Evolutionary conservation across 1,140 invertebrate species (phyloP).

Genomic region (Thrips palmi): DNA sequence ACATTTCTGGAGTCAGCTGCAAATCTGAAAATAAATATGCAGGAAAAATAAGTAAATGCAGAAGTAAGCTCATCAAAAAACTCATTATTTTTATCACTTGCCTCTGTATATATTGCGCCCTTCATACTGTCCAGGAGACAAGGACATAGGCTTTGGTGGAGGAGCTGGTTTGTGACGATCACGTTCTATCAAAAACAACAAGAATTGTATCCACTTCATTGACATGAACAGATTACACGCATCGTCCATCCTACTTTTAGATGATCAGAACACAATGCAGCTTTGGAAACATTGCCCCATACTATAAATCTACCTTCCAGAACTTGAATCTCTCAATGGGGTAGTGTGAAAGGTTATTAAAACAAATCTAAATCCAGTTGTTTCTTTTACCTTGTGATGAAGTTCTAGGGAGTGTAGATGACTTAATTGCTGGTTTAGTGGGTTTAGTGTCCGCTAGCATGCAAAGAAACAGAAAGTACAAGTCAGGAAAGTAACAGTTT

Average conservation of each 20-base stretch:
- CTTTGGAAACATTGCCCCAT: too few species aligned
- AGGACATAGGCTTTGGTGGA: conserved; percentile 61
- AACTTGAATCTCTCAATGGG: too few species aligned
- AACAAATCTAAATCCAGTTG: conserved; percentile 1
- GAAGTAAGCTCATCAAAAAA: neutral
- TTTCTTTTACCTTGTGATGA: conserved; percentile 69
- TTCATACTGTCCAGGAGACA: conserved; percentile 46
- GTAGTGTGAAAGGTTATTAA: neutral
- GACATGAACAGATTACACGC: too few species aligned
- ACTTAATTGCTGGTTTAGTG: conserved; percentile 86
- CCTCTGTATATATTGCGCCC: conserved; percentile 27
- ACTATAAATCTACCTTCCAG: too few species aligned
- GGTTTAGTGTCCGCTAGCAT: conserved; percentile 71
- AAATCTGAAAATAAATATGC: conserved; percentile 25
- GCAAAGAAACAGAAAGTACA: conserved; percentile 6
- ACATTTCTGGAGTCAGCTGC: conserved; percentile 65
- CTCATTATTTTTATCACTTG: conserved; percentile 10
- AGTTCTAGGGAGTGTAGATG: conserved; percentile 76
- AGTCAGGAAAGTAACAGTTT: conserved; percentile 6
- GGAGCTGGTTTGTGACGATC: conserved; percentile 67
- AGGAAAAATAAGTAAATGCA: conserved; percentile 1
- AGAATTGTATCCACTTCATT: too few species aligned
- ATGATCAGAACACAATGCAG: too few species aligned
- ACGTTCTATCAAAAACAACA: conserved; percentile 51
- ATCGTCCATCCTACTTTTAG: too few species aligned